A percentile compares a stretch with the other conserved stretches of the same genome.
These are phyloP conservation scores for Ancistrus triradiatus DNA, from an alignment of 2,113 vertebrate species.

Conservation along the genomic window DNA sequence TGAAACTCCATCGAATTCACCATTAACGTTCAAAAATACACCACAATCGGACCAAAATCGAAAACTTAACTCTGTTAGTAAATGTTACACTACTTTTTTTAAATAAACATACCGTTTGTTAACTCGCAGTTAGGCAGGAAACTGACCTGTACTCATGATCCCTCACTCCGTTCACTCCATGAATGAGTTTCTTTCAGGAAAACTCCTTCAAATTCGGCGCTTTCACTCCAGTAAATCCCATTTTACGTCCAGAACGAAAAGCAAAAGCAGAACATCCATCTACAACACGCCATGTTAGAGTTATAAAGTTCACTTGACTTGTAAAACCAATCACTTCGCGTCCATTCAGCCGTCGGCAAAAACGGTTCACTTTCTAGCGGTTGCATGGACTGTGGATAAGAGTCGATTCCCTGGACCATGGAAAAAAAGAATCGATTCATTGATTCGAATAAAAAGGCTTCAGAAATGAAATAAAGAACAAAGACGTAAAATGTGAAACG, in stretches of 20 bases:
- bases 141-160: constrained; percentile 81
- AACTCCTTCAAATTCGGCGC: constrained; percentile 46
- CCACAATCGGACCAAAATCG: background rate
- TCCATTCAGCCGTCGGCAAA: constrained; percentile 7
- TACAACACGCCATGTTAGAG: background rate
- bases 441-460: too few species aligned
- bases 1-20: background rate
- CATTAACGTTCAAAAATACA: background rate
- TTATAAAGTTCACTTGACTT: background rate
- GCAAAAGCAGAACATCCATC: background rate
- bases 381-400: background rate
- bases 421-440: background rate
- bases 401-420: background rate
- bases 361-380: background rate
- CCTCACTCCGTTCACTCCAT: constrained; percentile 66
- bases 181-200: constrained; percentile 64
- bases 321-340: background rate
- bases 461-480: too few species aligned
- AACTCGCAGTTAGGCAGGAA: constrained; percentile 37
- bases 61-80: background rate
- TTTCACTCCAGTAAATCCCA: constrained; percentile 49
- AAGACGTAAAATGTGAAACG: too few species aligned
- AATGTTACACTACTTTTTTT: background rate
- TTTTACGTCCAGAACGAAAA: constrained; percentile 41
- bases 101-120: background rate